Evolutionary conservation across 2,888 invertebrate species (phyloP).

Genomic region (Trissoscelio sp.): DNA sequence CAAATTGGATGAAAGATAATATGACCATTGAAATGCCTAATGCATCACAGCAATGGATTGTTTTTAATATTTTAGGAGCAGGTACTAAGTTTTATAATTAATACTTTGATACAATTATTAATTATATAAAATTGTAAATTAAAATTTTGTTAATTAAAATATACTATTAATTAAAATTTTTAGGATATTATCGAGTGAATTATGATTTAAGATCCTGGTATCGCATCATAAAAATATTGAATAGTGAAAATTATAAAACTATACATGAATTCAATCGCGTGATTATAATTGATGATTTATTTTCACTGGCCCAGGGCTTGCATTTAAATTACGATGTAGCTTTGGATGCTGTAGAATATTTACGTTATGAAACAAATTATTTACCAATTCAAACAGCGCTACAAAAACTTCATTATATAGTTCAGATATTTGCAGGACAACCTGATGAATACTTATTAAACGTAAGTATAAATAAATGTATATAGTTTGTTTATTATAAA

Average conservation of each 20-base stretch:
- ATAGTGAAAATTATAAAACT: conserved; percentile 79
- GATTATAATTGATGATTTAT: conserved; percentile 89
- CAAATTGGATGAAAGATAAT: conserved; percentile 38
- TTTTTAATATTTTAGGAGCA: conserved; percentile 74
- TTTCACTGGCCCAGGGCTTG: conserved; percentile 85
- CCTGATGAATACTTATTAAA: no score
- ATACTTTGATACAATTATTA: neutral
- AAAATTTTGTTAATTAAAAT: no score
- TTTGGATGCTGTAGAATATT: conserved; percentile 85
- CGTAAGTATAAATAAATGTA: no score
- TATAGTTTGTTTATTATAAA: no score
- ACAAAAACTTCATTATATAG: no score
- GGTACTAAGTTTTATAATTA: conserved; percentile 8
- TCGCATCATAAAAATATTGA: conserved; percentile 84
- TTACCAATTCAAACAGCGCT: no score
- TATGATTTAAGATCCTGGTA: conserved; percentile 86
- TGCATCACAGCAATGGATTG: conserved; percentile 76
- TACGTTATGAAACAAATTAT: conserved; percentile 86
- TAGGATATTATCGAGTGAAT: conserved; percentile 87
- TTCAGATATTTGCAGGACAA: no score
- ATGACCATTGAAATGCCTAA: conserved; percentile 81
- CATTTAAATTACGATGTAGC: conserved; percentile 84
- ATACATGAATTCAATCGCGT: conserved; percentile 88
- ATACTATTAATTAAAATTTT: conserved; percentile 3
- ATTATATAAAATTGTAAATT: no score